phyloP scores from a whole-genome alignment of 2,113 vertebrate species.

The Amia ocellicauda region DNA sequence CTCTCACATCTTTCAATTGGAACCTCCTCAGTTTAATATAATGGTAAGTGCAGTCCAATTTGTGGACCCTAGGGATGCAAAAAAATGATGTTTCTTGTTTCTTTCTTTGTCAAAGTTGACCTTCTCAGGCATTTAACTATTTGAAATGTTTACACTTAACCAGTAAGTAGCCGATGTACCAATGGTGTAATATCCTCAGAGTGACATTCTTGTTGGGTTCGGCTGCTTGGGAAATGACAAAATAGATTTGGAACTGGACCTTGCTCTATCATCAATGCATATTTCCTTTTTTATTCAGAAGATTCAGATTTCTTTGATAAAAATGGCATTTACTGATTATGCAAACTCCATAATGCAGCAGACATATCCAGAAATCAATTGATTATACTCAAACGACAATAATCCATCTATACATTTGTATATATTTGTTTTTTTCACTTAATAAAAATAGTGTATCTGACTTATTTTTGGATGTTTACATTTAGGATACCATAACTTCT shows the following conservation, averaged over 20 bases:
- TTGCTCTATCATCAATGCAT: no score
- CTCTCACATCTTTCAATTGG: constrained; percentile 1
- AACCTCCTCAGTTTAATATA: neutral
- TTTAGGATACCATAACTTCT: no score
- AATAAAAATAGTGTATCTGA: no score
- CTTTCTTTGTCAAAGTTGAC: constrained; percentile 4
- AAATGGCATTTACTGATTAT: no score
- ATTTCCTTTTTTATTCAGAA: no score
- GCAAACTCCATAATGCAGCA: no score
- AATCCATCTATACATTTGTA: no score
- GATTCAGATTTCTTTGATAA: no score
- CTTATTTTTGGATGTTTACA: no score
- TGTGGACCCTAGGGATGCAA: neutral
- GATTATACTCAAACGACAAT: no score
- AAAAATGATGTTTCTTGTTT: neutral
- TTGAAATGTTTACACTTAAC: neutral
- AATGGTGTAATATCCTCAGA: neutral
- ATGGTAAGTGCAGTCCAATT: constrained; percentile 5
- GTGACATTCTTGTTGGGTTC: neutral
- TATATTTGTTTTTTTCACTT: no score
- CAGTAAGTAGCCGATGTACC: neutral
- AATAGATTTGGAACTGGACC: neutral
- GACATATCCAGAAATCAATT: no score
- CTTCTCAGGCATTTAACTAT: constrained; percentile 7
- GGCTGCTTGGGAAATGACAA: neutral